Evolutionary conservation across 2,113 vertebrate genomes (phyloP), one percentile per base, ranked within the genome.

Genomic region (Megalops atlanticus): DNA sequence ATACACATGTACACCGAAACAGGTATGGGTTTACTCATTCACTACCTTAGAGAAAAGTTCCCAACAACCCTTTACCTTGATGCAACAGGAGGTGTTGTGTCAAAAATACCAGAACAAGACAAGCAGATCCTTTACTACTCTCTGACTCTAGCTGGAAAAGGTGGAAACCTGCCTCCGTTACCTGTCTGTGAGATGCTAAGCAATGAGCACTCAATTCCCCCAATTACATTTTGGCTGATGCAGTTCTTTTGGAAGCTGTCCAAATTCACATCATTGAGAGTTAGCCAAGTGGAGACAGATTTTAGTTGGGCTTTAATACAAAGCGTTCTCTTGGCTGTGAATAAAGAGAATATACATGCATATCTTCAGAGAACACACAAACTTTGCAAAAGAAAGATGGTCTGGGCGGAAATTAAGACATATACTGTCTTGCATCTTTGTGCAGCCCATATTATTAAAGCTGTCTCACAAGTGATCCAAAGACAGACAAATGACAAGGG

Each of bases 361-460:
- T 85, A 80, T 36, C 49, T 82, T n/a, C 47, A 82, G 27, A 64
- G 74, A 39, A 78, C 81, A 21, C 81, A 68, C 82, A 7, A n/a
- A 0, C 70, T 82, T 41, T 85, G 40, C 74, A 41, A 5, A 0
- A 45, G 64, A 31, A 5, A 33, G 24, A 87, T 40, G 18, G 76
- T 71, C 58, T 78, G 58, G 80, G 47, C 15, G 4, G 73, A 86
- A 1, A 77, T 85, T 0, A 52, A 16, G 52, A n/a, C 24, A 14
- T 79, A 43, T 70, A 80, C 82, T 38, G 85, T 83, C 7, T 39
- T 86, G 4, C 81, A 84, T 18, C 39, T 79, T 8, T 81, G 79
- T 49, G 78, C 81, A 58, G 79, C 74, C 7, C 80, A 88, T n/a
- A 38, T 52, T 2, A 8, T 87, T 1, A 85, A 87, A 47, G 49